phyloP scores from a whole-genome alignment of 1,140 invertebrate species.

The Calosoma granatense region DNA sequence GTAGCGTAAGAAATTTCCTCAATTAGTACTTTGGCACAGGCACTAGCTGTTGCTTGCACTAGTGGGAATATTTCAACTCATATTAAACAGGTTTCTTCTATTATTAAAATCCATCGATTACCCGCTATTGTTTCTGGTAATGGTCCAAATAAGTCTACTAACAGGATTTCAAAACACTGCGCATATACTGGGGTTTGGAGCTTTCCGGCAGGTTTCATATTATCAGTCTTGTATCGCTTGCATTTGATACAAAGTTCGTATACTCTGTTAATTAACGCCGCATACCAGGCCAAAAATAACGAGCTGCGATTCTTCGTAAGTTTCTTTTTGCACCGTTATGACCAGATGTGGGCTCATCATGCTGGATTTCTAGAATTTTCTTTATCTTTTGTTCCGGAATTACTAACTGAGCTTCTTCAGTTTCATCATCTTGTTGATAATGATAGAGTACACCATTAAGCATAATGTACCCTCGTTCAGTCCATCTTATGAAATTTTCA shows the following conservation, averaged over 20 bases:
- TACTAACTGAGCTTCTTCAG: too few species aligned
- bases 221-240: conserved; percentile 25
- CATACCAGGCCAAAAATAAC: conserved; percentile 26
- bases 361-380: too few species aligned
- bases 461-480: too few species aligned
- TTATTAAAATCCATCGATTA: conserved; percentile 26
- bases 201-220: conserved; percentile 23
- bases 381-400: too few species aligned
- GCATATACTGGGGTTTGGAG: conserved; percentile 16
- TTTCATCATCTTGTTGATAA: too few species aligned
- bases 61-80: conserved; percentile 30
- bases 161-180: conserved; percentile 24
- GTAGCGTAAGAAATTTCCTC: conserved; percentile 30
- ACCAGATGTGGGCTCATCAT: too few species aligned
- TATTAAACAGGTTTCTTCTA: conserved; percentile 26
- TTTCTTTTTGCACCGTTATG: too few species aligned
- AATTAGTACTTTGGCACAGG: conserved; percentile 23
- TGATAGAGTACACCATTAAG: too few species aligned
- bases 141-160: conserved; percentile 28
- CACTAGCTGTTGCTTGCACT: conserved; percentile 24
- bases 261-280: conserved; percentile 19
- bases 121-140: conserved; percentile 16
- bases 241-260: conserved; percentile 22
- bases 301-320: conserved; percentile 14
- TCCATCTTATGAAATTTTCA: too few species aligned